These are phyloP conservation scores for Xyliphius kryptos DNA, from an alignment of 2,113 vertebrate genomes.

Conservation along the genomic window DNA sequence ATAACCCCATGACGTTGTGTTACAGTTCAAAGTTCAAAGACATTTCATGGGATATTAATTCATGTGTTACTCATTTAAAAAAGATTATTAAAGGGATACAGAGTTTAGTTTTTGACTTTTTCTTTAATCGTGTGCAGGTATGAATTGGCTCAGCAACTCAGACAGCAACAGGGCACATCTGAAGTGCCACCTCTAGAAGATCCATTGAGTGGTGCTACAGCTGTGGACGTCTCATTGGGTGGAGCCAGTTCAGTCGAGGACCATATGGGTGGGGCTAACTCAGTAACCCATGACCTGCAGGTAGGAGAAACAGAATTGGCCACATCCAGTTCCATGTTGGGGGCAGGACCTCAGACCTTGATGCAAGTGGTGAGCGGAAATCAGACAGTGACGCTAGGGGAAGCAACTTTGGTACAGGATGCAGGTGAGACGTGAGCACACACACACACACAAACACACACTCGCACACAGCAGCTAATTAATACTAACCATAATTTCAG, in stretches of 20 bases:
- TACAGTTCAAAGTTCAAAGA: no score
- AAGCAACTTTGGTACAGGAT: constrained; percentile 76
- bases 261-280: constrained; percentile 1
- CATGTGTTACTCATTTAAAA: no score
- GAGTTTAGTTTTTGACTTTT: no score
- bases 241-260: no score
- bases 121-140: constrained; percentile 69
- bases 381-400: constrained; percentile 70
- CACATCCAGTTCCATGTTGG: constrained; percentile 46
- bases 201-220: no score
- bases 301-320: constrained; percentile 66
- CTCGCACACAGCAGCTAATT: no score
- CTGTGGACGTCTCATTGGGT: no score
- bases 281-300: constrained; percentile 74
- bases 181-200: constrained; percentile 55
- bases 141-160: constrained; percentile 90
- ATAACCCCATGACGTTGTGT: no score
- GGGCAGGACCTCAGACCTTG: constrained; percentile 71
- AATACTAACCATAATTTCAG: no score
- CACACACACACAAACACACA: no score
- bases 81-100: no score
- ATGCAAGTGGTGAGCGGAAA: constrained; percentile 73
- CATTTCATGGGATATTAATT: no score
- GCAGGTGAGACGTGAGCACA: constrained; percentile 72
- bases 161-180: constrained; percentile 69